Base-by-base conservation (phyloP, 2,797 vertebrate genomes). In the Triplophysa bombifrons region DNA sequence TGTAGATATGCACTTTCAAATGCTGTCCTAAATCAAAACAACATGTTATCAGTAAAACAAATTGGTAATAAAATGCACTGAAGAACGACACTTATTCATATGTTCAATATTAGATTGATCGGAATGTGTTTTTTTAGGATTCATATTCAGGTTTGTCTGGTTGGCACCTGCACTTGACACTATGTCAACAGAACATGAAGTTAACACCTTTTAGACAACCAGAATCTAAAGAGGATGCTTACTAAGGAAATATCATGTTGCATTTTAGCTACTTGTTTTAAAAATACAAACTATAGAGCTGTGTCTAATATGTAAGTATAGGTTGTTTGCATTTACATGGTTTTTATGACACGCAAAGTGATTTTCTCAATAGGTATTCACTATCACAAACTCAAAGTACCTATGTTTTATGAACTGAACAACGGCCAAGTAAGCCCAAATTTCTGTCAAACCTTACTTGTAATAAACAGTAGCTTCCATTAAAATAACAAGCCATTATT, bases 191-290 rank as follows among this genome's bases (percentile, higher is more conserved):
- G 53, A 76, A n/a, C 50, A 20, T 27, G 4, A 30, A 30, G 79
- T 81, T 8, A 67, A 76, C 53, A 25, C n/a, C 14, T 46, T 51
- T 68, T n/a, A 69, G 25, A 79, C 74, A 75, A 85, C 80, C 55
- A 76, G 69, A 80, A 71, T 80, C 72, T 76, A 68, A 79, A 83
- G 80, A 84, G 78, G 80, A 82, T 80, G 72, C 72, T 81, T 72
- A 20, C 74, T 34, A 53, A 48, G 51, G 66, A 80, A 83, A 77
- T 60, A 64, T 74, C 51, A 58, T 50, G 51, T 68, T 86, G 67
- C 50, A 58, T 72, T 76, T 56, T 9, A 67, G 19, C 50, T 60
- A 71, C 30, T 56, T 64, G 10, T 63, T 58, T 78, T 53, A 11
- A 41, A 41, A 41, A 9, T 11, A 46, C 72, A 2, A 34, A 27